Evolutionary conservation across 2,888 invertebrate genomes (phyloP), one percentile per base, ranked within the genome.

Genomic region (Litoditis marina): DNA sequence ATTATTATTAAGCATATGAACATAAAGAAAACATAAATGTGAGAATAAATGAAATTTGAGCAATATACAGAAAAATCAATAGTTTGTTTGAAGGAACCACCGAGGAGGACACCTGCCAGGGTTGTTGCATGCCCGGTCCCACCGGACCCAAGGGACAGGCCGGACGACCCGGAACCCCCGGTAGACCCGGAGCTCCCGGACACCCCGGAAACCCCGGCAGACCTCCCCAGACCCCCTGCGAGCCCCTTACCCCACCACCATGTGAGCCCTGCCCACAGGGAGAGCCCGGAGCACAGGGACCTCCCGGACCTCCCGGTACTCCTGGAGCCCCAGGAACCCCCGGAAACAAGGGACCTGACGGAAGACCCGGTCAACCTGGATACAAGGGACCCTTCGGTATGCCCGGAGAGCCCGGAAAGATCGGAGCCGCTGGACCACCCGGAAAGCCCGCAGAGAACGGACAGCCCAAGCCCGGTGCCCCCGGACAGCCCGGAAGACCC

Each of bases 91-190:
- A 44, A 13, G 68, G 28, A 22, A 44, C 50, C n/a, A 32, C 36
- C 22, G 66, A 63, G 55, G 73, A 69, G 56, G 68, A 69, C 63
- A 65, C 66, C 8, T 73, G 73, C 69, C 42, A 54, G 30, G 53
- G 51, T 28, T 77, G 77, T 67, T 76, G 76, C 64, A 65, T 71
- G 46, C 75, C 77, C 62, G 77, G 77, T 46, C 67, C 75, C 8
- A 68, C 75, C 19, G 75, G 77, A 73, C 72, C 74, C 25, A 65
- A 69, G 46, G 78, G 78, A 59, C 57, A 71, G 0, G 68, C 74
- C 53, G 77, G 77, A 62, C 66, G 63, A 27, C 71, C 76, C 34
- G 77, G 77, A 68, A 57, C 62, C 39, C 68, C 68, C 52, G 68
- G 68, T 58, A 55, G 63, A 34, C 68, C 71, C 62, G 73, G 74